Percentiles rank a stretch among this genome's conserved stretches.
These are phyloP conservation scores for Manis crassicaudata DNA, from an alignment of 2,797 vertebrate genomes.

Conservation along the genomic window DNA sequence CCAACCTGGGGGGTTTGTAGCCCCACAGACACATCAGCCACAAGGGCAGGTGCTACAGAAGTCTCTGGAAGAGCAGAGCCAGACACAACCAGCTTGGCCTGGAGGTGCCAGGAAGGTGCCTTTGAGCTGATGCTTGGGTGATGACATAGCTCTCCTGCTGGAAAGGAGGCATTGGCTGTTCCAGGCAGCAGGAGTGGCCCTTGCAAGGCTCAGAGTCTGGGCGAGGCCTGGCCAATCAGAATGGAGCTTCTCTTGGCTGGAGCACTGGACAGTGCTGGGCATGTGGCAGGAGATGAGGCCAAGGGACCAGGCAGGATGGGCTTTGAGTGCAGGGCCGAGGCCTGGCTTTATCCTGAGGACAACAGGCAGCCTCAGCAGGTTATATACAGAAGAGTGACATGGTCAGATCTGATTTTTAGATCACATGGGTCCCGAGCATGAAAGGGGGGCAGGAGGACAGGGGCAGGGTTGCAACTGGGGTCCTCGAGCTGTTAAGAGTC, in stretches of 20 bases:
- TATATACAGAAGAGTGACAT: not conserved
- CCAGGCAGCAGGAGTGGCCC: not conserved
- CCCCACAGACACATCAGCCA: not conserved
- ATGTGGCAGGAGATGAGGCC: not conserved
- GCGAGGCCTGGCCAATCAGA: not conserved
- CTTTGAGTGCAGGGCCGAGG: no score
- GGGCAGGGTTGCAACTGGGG: not conserved
- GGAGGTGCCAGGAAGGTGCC: not conserved
- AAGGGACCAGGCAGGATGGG: not conserved
- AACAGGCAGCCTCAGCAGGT: not conserved
- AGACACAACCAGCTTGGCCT: not conserved
- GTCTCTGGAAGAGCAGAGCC: not conserved
- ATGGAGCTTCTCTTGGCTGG: not conserved
- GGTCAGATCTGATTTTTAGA: not conserved
- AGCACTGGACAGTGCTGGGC: no score
- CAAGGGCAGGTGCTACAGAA: not conserved
- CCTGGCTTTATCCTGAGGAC: not conserved
- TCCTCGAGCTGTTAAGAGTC: no score
- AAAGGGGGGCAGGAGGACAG: not conserved
- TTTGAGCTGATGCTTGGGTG: not conserved
- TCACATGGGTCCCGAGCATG: not conserved
- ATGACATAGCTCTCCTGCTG: not conserved
- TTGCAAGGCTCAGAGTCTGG: not conserved
- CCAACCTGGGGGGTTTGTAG: not conserved
- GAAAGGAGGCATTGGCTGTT: accelerated